Conservation (phyloP, 2,113 vertebrate species). For the Vireo altiloquus region DNA sequence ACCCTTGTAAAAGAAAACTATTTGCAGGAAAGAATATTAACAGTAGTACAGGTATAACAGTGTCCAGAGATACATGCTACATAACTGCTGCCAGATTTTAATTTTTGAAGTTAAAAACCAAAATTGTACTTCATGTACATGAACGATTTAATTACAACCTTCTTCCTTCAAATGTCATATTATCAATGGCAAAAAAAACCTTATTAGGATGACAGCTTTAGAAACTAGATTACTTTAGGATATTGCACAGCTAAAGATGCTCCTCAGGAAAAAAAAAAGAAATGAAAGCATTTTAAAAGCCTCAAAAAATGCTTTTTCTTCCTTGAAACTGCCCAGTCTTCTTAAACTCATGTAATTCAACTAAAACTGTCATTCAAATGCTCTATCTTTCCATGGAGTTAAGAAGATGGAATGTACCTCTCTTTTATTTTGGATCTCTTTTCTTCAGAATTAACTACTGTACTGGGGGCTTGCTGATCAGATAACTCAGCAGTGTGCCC, state of each 20-base stretch:
- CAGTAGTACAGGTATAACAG: background rate
- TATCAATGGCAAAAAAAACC: background rate
- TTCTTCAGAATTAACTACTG: background rate
- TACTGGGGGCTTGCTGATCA: background rate
- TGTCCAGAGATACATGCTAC: background rate
- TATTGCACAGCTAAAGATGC: background rate
- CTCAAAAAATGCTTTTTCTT: background rate
- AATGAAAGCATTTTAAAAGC: background rate
- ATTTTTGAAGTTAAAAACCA: background rate
- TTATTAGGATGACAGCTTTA: background rate
- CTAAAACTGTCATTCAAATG: slow-evolving; percentile 23
- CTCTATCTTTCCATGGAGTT: background rate
- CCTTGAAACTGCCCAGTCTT: background rate
- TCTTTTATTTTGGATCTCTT: background rate
- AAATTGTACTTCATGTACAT: background rate
- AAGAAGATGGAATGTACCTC: background rate
- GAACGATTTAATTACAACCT: background rate
- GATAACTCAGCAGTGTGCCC: background rate
- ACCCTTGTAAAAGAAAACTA: background rate
- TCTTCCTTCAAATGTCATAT: background rate
- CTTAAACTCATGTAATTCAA: slow-evolving; percentile 11
- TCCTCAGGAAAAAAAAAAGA: background rate
- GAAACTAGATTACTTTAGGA: background rate
- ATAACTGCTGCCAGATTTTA: background rate
- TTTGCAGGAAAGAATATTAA: background rate